Conservation (phyloP, 2,797 vertebrate genomes). For the Cygnus olor region DNA sequence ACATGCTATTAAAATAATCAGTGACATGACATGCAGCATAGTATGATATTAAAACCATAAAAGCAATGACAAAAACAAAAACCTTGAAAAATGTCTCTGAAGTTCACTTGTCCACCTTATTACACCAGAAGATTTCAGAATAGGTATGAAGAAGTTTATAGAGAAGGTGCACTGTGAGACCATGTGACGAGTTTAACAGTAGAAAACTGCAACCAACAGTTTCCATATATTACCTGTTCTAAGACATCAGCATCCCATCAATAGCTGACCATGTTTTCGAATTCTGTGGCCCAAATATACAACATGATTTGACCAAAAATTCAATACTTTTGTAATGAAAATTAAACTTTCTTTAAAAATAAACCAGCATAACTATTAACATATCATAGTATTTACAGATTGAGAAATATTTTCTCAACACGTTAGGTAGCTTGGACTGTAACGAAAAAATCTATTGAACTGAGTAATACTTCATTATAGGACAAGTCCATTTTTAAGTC, state of each 20-base stretch:
- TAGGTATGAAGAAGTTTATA: slow-evolving; percentile 54
- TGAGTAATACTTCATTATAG: background rate
- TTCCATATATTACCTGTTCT: slow-evolving; percentile 66
- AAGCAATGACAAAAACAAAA: background rate
- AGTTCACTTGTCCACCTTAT: slow-evolving; percentile 49
- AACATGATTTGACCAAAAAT: slow-evolving; percentile 68
- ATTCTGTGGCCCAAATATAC: slow-evolving; percentile 68
- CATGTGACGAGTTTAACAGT: slow-evolving; percentile 58
- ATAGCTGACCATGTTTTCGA: slow-evolving; percentile 67
- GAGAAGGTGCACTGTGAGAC: slow-evolving; percentile 64
- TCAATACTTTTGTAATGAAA: slow-evolving; percentile 38
- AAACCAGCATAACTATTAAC: slow-evolving; percentile 41
- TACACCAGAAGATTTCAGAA: slow-evolving; percentile 53
- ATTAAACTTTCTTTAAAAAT: slow-evolving; percentile 45
- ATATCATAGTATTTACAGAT: background rate
- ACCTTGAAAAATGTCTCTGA: slow-evolving; percentile 48
- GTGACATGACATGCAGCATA: slow-evolving; percentile 54
- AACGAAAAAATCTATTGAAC: background rate
- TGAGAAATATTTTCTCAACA: slow-evolving; percentile 30
- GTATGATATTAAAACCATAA: slow-evolving; percentile 37
- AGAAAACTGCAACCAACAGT: slow-evolving; percentile 61
- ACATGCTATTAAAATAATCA: slow-evolving; percentile 64
- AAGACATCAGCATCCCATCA: slow-evolving; percentile 74
- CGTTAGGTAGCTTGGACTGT: background rate
- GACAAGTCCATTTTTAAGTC: slow-evolving; percentile 6